Percentiles rank a stretch among this genome's conserved stretches.
Evolutionary conservation across 2,797 vertebrate species (phyloP).

Genomic region (Anniella stebbinsi): DNA sequence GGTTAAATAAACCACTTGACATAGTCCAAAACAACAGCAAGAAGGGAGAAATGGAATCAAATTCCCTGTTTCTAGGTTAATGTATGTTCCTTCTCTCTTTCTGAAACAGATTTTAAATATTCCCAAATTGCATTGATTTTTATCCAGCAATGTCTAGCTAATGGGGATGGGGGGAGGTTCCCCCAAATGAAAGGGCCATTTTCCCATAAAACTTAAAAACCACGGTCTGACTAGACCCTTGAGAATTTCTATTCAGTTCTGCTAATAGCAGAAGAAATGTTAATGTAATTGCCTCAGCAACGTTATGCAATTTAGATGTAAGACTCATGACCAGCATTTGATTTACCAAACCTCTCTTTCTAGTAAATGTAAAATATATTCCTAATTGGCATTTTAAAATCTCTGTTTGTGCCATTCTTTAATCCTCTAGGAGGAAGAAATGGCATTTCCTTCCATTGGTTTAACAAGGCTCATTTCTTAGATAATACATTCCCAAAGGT

Average conservation of each 20-base stretch:
- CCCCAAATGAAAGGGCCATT: slow-evolving; percentile 5
- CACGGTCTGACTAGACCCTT: slow-evolving; percentile 33
- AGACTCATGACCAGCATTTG: slow-evolving; percentile 5
- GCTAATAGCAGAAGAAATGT: slow-evolving; percentile 42
- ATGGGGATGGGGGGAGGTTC: not conserved
- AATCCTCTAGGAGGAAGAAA: slow-evolving; percentile 26
- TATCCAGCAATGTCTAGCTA: slow-evolving; percentile 34
- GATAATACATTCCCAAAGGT: slow-evolving; percentile 34
- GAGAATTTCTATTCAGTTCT: slow-evolving; percentile 56
- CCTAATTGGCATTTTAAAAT: slow-evolving; percentile 42
- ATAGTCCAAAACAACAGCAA: not conserved
- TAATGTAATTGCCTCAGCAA: slow-evolving; percentile 41
- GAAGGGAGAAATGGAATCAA: not conserved
- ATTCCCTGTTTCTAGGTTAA: not conserved
- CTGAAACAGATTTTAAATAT: slow-evolving; percentile 51
- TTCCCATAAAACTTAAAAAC: slow-evolving; percentile 45
- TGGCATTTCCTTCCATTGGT: slow-evolving; percentile 2
- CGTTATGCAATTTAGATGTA: slow-evolving; percentile 12
- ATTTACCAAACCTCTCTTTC: slow-evolving; percentile 47
- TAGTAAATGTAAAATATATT: slow-evolving; percentile 31
- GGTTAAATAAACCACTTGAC: not conserved
- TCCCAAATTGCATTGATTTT: slow-evolving; percentile 54
- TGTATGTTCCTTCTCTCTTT: slow-evolving; percentile 34
- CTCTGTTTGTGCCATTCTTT: slow-evolving; percentile 35
- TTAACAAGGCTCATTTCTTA: not conserved